Evolutionary conservation across 2,888 invertebrate species (phyloP).

Genomic region (Lasioglossum leucozonium): DNA sequence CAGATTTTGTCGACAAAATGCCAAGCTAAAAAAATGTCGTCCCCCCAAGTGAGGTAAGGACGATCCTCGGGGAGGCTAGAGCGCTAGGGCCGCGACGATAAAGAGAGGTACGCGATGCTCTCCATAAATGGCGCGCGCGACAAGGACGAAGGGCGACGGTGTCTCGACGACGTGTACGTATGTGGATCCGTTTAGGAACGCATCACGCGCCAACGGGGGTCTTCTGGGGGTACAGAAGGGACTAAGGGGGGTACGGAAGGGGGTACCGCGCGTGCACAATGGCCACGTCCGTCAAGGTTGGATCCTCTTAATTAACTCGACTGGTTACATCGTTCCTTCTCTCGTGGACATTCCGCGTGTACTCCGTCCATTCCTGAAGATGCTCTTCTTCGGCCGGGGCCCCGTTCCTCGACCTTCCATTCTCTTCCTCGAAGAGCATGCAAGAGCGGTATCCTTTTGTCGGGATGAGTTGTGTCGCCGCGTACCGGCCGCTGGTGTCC

Average conservation of each 20-base stretch:
- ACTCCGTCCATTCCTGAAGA: conserved; percentile 56
- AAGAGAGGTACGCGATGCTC: conserved; percentile 48
- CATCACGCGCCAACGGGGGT: conserved; percentile 56
- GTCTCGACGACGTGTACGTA: conserved; percentile 68
- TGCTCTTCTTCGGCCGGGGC: conserved; percentile 57
- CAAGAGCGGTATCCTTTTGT: conserved; percentile 76
- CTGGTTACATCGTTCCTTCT: conserved; percentile 72
- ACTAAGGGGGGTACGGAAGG: conserved; percentile 9
- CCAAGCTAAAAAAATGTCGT: not conserved
- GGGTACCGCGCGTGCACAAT: conserved; percentile 76
- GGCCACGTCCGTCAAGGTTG: conserved; percentile 80
- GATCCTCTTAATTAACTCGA: conserved; percentile 82
- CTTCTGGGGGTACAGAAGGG: conserved; percentile 16
- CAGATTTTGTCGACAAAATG: not conserved
- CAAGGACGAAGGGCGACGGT: conserved; percentile 71
- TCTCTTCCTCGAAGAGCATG: conserved; percentile 53
- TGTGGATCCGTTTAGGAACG: conserved; percentile 72
- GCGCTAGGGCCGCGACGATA: conserved; percentile 34
- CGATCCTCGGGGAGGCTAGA: conserved; percentile 16
- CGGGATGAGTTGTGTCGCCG: conserved; percentile 75
- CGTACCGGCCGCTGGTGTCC: conserved; percentile 69
- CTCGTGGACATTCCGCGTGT: conserved; percentile 64
- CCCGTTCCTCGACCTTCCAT: conserved; percentile 65
- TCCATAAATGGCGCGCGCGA: conserved; percentile 70
- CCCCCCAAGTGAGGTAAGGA: not conserved